Percentiles rank a stretch among this genome's conserved stretches.
These are phyloP conservation scores for Sarcophaga caerulescens DNA, from an alignment of 2,888 invertebrate species.

Conservation along the genomic window DNA sequence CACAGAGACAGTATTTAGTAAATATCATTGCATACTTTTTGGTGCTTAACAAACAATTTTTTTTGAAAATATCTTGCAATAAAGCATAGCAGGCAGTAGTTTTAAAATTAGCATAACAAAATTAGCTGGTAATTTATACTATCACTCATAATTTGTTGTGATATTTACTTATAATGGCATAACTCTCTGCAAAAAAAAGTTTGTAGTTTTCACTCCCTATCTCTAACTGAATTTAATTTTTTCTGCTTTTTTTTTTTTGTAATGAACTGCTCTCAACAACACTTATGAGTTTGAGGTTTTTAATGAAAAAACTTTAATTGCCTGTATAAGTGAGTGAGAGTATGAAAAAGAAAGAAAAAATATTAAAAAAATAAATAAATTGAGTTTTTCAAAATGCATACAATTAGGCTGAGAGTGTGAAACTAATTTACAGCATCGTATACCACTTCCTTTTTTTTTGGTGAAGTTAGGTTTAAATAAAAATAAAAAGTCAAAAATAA, in stretches of 20 bases:
- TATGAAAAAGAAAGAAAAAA: slow-evolving; percentile 12
- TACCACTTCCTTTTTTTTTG: no score
- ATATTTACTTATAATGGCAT: not conserved
- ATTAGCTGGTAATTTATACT: slow-evolving; percentile 15
- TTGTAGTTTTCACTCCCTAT: not conserved
- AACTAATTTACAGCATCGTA: slow-evolving; percentile 21
- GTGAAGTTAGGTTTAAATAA: no score
- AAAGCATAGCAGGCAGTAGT: slow-evolving; percentile 24
- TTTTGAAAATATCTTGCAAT: not conserved
- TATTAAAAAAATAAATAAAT: not conserved
- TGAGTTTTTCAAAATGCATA: slow-evolving; percentile 7
- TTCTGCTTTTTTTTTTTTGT: slow-evolving; percentile 27
- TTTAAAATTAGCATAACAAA: slow-evolving; percentile 7
- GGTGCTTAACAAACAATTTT: no score
- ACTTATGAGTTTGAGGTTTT: slow-evolving; percentile 50
- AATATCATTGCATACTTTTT: no score
- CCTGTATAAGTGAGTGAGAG: slow-evolving; percentile 30
- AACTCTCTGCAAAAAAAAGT: not conserved
- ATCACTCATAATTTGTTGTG: not conserved
- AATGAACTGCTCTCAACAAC: slow-evolving; percentile 42
- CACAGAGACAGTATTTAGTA: no score
- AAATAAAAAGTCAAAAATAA: no score
- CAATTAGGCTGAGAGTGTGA: slow-evolving; percentile 31
- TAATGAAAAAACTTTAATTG: slow-evolving; percentile 61
- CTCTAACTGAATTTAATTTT: slow-evolving; percentile 37